Evolutionary conservation across 2,113 vertebrate genomes (phyloP), one percentile per base, ranked within the genome.

Genomic region (Otolemur garnettii): DNA sequence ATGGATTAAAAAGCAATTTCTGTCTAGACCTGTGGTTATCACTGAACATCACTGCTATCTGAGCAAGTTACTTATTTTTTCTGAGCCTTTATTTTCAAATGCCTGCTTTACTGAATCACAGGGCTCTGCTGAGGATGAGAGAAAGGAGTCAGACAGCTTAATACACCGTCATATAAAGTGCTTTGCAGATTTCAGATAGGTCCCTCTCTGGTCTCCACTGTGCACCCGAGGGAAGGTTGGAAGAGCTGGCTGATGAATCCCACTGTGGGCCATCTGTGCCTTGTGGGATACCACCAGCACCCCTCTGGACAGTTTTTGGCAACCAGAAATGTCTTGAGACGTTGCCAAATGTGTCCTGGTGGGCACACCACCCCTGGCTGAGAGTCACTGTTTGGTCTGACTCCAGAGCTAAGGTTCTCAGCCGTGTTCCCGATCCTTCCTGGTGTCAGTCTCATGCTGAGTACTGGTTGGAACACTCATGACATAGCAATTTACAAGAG

Each of bases 61-160:
- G 42, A 95, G 45, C 35, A 68, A 83, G n/a, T 62, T 77, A 13
- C 60, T 84, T 75, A 59, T 10, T 62, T 87, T 97, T 91, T 95
- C 72, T 83, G 72, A 82, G 55, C 50, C 88, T 93, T 55, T 71
- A 3, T 88, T 91, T 95, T 94, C 42, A 66, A 55, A 59, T 53
- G 14, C 26, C 68, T 93, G 14, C 28, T 64, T 84, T 88, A 35
- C 74, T 96, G 69, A 93, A 69, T 89, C 88, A 60, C 7, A 28
- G n/a, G 38, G 28, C 88, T 84, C 0, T 88, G 74, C 68, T 53
- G 6, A 53, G 62, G 71, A n/a, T 57, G 42, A 60, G 53, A 19
- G 13, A 18, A 64, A 22, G 15, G 21, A 83, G 35, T 55, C 53
- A 28, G 64, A 72, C 50, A 96, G 90, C 88, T 79, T 78, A 10